phyloP scores from a whole-genome alignment of 2,888 invertebrate species.

The Protodeltote pygarga region DNA sequence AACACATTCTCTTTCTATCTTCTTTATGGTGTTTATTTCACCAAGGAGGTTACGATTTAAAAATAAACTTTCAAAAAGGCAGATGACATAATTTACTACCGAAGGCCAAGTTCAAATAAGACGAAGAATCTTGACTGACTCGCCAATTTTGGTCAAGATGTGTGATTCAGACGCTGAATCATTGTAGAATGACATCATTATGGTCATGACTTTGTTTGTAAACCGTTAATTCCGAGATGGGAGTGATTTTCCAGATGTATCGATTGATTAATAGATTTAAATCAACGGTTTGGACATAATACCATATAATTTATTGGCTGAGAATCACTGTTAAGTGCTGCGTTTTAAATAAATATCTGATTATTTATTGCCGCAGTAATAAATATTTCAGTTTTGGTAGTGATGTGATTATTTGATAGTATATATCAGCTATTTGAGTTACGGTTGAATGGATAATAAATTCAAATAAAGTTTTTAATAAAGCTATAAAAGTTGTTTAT shows the following conservation, averaged over 20 bases:
- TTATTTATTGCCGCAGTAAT: background rate
- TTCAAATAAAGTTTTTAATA: background rate
- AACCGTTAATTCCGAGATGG: conserved; percentile 21
- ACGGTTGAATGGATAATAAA: conserved; percentile 4
- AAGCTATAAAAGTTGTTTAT: conserved; percentile 7
- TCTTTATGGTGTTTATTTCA: conserved; percentile 6
- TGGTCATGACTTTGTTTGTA: conserved; percentile 41
- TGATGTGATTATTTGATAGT: conserved; percentile 2
- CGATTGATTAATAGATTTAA: conserved; percentile 17
- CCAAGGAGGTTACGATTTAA: background rate
- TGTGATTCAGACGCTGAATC: conserved; percentile 50
- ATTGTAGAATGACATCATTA: conserved; percentile 41
- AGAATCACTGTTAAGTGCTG: background rate
- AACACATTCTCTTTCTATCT: background rate
- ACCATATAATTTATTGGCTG: conserved; percentile 4
- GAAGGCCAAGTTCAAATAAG: conserved; percentile 52
- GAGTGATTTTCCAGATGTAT: conserved; percentile 21
- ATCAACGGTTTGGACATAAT: background rate
- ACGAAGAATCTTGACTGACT: conserved; percentile 31
- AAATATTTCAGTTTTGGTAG: conserved; percentile 11
- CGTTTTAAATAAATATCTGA: background rate
- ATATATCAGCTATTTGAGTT: conserved; percentile 8
- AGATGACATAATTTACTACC: conserved; percentile 39
- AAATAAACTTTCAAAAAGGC: conserved; percentile 16
- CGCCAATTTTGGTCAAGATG: conserved; percentile 46